Evolutionary conservation across 2,797 vertebrate species (phyloP), one percentile per base, ranked within the genome.

Genomic region (Choloepus didactylus): DNA sequence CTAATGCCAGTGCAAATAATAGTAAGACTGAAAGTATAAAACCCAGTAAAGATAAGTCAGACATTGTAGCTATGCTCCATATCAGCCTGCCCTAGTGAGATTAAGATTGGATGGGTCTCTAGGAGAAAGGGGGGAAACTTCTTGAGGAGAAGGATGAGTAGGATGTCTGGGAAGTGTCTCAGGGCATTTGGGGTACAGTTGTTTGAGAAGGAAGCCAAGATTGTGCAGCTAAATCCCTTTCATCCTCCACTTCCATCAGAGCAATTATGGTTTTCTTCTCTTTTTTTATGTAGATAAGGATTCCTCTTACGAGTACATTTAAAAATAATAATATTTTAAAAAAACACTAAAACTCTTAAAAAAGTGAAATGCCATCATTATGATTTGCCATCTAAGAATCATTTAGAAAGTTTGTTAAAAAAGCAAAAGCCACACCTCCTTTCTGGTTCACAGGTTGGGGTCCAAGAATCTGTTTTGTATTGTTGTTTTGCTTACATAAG

Each of bases 401-500:
- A 60, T 31, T 84, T 72, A 85, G 18, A 85, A 49, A 25, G 23
- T 14, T 41, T 66, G 6, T 66, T 88, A 38, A 49, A 60, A 85
- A 79, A 79, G 23, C 1, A 46, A 95, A 64, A 2, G 2, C 3
- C 49, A 70, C 0, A 62, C 6, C 76, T 51, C 25, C 35, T 59
- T 80, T 76, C 56, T 0, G 51, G 27, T 62, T 87, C 15, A 27
- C 4, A 67, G 3, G 0, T 41, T 1, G 16, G 21, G 5, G 14
- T 12, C 8, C 1, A 80, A 80, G 44, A 41, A 82, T 56, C 21
- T 9, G 9, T 25, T 79, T 64, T 38, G 3, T 15, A 77, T 77
- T 83, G 19, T 87, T 82, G 3, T 87, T 82, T 81, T 35, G 3
- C 82, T 95, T 91, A 88, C 66, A 35, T 59, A 83, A 86, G 11